Conservation (phyloP, 2,113 vertebrate species). For the Corvus hawaiiensis region DNA sequence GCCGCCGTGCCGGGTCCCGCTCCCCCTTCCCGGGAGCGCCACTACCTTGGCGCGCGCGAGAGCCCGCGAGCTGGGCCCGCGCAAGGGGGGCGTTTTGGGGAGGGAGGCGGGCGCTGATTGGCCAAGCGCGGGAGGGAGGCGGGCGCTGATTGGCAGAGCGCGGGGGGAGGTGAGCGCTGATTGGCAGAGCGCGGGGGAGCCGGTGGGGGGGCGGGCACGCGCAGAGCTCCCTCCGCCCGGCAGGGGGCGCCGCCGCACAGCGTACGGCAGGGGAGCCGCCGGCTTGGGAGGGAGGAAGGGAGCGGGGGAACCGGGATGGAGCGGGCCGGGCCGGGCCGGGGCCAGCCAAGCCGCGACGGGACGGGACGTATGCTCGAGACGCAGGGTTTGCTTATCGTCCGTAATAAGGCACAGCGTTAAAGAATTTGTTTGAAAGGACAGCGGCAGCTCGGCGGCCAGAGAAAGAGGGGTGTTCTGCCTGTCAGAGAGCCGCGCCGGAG, state of each 20-base stretch:
- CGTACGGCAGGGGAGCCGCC: neutral
- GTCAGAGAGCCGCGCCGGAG: neutral
- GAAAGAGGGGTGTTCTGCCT: no score
- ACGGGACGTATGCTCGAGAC: accelerated
- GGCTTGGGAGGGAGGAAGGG: accelerated
- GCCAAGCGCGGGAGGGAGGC: neutral
- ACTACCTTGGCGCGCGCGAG: neutral
- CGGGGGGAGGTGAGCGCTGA: neutral
- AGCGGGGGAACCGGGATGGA: neutral
- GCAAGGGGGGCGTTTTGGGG: accelerated
- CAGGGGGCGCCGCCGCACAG: neutral
- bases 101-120: neutral
- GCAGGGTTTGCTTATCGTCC: neutral
- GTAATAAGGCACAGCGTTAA: neutral
- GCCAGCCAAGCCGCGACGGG: neutral
- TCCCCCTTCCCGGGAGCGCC: accelerated
- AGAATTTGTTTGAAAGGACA: neutral
- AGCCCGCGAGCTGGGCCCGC: accelerated
- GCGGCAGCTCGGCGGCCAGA: neutral
- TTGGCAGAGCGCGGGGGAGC: neutral
- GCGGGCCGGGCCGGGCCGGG: neutral
- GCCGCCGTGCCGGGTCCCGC: accelerated
- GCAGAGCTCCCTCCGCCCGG: accelerated
- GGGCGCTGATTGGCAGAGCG: neutral
- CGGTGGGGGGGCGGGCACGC: accelerated